Conservation (phyloP, 2,797 vertebrate genomes). For the Acrossocheilus fasciatus region DNA sequence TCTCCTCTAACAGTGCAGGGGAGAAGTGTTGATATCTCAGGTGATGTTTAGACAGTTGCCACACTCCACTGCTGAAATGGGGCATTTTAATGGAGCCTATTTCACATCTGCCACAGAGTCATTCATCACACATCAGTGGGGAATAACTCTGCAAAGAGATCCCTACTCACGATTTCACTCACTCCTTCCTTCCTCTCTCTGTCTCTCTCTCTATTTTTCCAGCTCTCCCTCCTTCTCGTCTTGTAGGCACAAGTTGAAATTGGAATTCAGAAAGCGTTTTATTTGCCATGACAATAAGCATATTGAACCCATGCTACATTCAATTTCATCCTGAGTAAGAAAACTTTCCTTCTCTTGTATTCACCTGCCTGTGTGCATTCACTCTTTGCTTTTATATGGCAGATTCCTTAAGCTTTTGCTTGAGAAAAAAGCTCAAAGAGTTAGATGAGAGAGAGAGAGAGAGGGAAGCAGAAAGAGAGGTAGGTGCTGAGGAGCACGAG, state of each 20-base stretch:
- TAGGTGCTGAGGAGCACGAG: background rate
- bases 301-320: slow-evolving; percentile 28
- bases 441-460: slow-evolving; percentile 25
- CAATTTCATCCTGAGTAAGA: slow-evolving; percentile 11
- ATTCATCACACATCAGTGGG: slow-evolving; percentile 46
- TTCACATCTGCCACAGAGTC: slow-evolving; percentile 51
- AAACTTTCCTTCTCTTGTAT: slow-evolving; percentile 10
- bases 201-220: background rate
- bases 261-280: slow-evolving; percentile 36
- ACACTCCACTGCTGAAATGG: slow-evolving; percentile 42
- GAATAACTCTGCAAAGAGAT: slow-evolving; percentile 35
- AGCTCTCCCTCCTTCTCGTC: slow-evolving; percentile 4
- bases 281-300: slow-evolving; percentile 12
- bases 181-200: background rate
- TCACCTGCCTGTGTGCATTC: slow-evolving; percentile 27
- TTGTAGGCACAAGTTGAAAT: slow-evolving; percentile 27
- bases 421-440: slow-evolving; percentile 41
- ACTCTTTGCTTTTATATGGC: slow-evolving; percentile 43
- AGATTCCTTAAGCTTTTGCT: slow-evolving; percentile 18
- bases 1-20: slow-evolving; percentile 8
- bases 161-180: slow-evolving; percentile 5
- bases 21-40: slow-evolving; percentile 32
- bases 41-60: slow-evolving; percentile 30
- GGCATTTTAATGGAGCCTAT: slow-evolving; percentile 50
- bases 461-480: slow-evolving; percentile 34